Evolutionary conservation across 92 coral and sea anemone genomes (phyloP).

Genomic region (Epizoanthus scotinus): DNA sequence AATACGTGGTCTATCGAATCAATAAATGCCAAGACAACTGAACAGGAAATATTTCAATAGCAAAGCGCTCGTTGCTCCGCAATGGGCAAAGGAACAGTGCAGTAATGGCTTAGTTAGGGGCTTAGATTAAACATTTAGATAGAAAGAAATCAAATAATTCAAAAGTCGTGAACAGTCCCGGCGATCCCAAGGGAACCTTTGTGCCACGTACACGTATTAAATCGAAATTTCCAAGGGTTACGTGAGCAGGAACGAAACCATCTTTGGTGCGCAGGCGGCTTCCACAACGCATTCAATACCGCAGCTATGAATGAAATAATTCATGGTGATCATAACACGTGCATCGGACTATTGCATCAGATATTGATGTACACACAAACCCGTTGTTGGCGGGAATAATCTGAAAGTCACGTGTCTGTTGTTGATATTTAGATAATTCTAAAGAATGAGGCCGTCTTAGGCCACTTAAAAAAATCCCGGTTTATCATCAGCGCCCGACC

Average conservation of each 20-base stretch:
- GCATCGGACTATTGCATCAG: slow-evolving; percentile 24
- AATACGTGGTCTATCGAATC: background rate
- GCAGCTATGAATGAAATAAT: background rate
- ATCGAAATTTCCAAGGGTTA: slow-evolving; percentile 16
- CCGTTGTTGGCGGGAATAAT: slow-evolving; percentile 35
- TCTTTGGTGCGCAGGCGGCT: background rate
- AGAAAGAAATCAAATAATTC: too few relatives aligned
- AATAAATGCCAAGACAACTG: background rate
- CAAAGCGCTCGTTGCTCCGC: slow-evolving; percentile 8
- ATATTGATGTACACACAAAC: slow-evolving; percentile 13
- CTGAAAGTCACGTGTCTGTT: background rate
- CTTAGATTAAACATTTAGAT: too few relatives aligned
- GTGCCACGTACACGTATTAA: slow-evolving; percentile 27
- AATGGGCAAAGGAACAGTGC: background rate
- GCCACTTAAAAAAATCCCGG: too few relatives aligned
- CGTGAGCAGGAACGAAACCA: background rate
- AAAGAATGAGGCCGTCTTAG: too few relatives aligned
- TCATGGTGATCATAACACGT: background rate
- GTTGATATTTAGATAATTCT: background rate
- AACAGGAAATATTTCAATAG: background rate
- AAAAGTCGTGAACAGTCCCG: too few relatives aligned
- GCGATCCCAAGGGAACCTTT: too few relatives aligned
- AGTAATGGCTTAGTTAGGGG: too few relatives aligned
- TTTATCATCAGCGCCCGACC: too few relatives aligned
- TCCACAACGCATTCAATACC: background rate